These are phyloP conservation scores for Rhyacophila brunnea DNA, from an alignment of 1,140 invertebrate genomes.

Conservation along the genomic window DNA sequence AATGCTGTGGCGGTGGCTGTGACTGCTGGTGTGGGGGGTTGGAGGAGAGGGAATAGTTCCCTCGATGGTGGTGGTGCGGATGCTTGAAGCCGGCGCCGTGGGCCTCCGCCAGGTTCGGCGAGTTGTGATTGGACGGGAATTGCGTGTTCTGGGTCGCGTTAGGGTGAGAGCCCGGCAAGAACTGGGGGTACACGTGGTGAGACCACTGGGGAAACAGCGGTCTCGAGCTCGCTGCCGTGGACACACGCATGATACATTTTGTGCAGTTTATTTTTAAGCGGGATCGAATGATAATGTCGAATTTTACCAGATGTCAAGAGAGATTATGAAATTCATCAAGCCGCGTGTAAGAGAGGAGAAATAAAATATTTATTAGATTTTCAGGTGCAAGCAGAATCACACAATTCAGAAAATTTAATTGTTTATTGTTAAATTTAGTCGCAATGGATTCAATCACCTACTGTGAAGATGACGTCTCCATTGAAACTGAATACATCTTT, in stretches of 20 bases:
- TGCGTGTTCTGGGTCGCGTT: slow-evolving; percentile 58
- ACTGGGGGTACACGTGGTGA: slow-evolving; percentile 88
- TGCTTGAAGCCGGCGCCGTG: slow-evolving; percentile 59
- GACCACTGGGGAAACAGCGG: slow-evolving; percentile 90
- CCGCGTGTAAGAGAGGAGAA: slow-evolving; percentile 35
- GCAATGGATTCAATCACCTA: no score
- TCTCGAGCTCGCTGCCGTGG: slow-evolving; percentile 50
- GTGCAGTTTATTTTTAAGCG: slow-evolving; percentile 5
- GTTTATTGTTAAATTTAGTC: no score
- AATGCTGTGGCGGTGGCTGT: no score
- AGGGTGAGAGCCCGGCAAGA: slow-evolving; percentile 82
- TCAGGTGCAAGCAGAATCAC: background rate
- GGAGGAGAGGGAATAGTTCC: slow-evolving; percentile 44
- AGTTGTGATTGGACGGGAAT: slow-evolving; percentile 51
- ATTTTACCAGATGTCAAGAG: slow-evolving; percentile 29
- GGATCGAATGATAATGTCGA: slow-evolving; percentile 7
- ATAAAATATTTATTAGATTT: slow-evolving; percentile 32
- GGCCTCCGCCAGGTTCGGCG: slow-evolving; percentile 36
- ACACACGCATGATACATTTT: background rate
- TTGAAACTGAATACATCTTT: no score
- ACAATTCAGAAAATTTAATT: no score
- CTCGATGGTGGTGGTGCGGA: slow-evolving; percentile 59
- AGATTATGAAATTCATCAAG: slow-evolving; percentile 22
- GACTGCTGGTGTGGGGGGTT: slow-evolving; percentile 45
- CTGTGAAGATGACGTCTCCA: no score